These are phyloP conservation scores for Myanophis thanlyinensis DNA, from an alignment of 2,113 vertebrate genomes.

Conservation along the genomic window DNA sequence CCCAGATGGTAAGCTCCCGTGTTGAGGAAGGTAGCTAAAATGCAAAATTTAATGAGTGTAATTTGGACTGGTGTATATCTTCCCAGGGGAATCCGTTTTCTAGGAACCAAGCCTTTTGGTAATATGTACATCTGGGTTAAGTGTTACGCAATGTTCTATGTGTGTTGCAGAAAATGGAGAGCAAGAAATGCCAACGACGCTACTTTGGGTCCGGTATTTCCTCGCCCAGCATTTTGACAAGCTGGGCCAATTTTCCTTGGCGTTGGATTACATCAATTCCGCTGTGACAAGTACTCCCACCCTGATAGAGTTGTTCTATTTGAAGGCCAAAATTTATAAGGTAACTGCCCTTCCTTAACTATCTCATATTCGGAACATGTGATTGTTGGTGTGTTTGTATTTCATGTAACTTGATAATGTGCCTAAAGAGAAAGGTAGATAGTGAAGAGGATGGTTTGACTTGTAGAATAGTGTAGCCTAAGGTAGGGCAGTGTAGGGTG, in stretches of 20 bases:
- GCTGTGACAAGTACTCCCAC: conserved; percentile 78
- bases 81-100: not conserved
- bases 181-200: conserved; percentile 74
- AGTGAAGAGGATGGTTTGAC: not conserved
- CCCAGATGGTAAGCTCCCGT: conserved; percentile 67
- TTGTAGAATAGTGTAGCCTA: not conserved
- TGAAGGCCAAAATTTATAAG: conserved; percentile 83
- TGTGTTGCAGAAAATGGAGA: conserved; percentile 75
- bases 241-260: conserved; percentile 76
- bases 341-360: conserved; percentile 56
- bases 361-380: not conserved
- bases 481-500: no score
- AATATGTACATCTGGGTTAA: not conserved
- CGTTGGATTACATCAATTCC: conserved; percentile 79
- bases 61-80: not conserved
- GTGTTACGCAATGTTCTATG: conserved; percentile 23
- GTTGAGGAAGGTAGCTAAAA: conserved; percentile 14
- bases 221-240: conserved; percentile 82
- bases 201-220: conserved; percentile 80
- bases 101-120: not conserved
- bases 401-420: not conserved
- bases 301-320: conserved; percentile 79
- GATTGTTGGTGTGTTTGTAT: not conserved
- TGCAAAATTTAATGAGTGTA: not conserved
- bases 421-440: not conserved